These are phyloP conservation scores for Thysanoteuthis rhombus DNA, from an alignment of 2,888 invertebrate species.

Conservation along the genomic window DNA sequence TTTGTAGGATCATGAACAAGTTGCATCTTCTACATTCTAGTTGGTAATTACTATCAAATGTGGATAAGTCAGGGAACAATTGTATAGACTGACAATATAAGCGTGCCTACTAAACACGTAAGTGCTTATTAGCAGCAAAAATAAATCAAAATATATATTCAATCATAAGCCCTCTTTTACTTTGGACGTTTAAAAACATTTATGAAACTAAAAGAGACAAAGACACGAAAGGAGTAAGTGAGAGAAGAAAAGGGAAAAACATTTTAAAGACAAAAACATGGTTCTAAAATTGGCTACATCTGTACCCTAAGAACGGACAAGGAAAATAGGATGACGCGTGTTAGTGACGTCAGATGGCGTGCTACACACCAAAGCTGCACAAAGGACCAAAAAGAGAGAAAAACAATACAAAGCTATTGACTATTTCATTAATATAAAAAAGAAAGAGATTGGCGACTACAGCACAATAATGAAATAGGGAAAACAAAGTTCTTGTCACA, in stretches of 20 bases:
- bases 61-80: background rate
- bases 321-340: conserved; percentile 12
- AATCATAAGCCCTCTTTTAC: background rate
- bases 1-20: too few relatives aligned
- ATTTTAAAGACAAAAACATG: background rate
- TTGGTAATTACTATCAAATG: background rate
- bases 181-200: background rate
- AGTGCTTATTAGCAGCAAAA: background rate
- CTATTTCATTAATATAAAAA: background rate
- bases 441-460: background rate
- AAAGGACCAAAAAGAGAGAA: background rate
- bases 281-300: background rate
- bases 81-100: background rate
- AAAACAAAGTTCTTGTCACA: background rate
- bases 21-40: background rate
- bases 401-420: background rate
- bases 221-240: background rate
- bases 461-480: background rate
- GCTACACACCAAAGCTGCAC: conserved; percentile 25
- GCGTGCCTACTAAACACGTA: background rate
- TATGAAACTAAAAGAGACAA: background rate
- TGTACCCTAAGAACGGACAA: background rate
- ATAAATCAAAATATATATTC: background rate
- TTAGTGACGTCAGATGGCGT: background rate
- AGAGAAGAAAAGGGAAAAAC: background rate